Conservation (phyloP, 2,113 vertebrate genomes). For the Sebastes fasciatus region DNA sequence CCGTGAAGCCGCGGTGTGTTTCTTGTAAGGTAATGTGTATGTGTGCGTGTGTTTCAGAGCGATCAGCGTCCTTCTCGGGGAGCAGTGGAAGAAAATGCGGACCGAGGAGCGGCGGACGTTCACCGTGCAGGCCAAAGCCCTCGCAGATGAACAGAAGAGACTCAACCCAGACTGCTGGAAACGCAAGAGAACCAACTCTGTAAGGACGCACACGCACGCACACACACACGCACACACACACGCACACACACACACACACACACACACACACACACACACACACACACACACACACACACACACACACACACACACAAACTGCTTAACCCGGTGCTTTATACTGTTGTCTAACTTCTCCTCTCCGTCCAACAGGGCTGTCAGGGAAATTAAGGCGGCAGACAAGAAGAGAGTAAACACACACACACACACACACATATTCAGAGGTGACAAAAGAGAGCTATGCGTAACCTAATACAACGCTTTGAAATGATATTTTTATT, state of each 20-base stretch:
- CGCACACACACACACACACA: conserved; percentile 6
- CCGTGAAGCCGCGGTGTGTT: neutral
- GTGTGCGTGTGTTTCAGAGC: conserved; percentile 85
- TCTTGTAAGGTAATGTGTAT: neutral
- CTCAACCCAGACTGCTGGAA: conserved; percentile 99
- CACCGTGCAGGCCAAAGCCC: conserved; percentile 95
- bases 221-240: conserved; percentile 14
- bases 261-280: no score
- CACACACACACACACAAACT: no score
- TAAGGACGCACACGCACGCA: conserved; percentile 73
- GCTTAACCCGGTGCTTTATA: neutral
- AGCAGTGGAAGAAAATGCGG: conserved; percentile 99
- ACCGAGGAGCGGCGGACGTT: conserved; percentile 94
- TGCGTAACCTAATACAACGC: conserved; percentile 56
- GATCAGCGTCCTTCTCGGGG: conserved; percentile 98
- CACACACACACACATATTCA: neutral
- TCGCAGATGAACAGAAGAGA: conserved; percentile 97
- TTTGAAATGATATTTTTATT: conserved; percentile 65
- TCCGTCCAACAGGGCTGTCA: conserved; percentile 89
- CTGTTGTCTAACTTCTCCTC: conserved; percentile 26
- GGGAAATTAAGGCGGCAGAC: conserved; percentile 54
- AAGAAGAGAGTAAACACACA: conserved; percentile 5
- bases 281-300: no score
- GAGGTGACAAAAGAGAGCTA: conserved; percentile 31
- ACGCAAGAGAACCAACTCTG: conserved; percentile 97